Conservation (phyloP, 2,797 vertebrate genomes). For the Gymnothorax reevesii region DNA sequence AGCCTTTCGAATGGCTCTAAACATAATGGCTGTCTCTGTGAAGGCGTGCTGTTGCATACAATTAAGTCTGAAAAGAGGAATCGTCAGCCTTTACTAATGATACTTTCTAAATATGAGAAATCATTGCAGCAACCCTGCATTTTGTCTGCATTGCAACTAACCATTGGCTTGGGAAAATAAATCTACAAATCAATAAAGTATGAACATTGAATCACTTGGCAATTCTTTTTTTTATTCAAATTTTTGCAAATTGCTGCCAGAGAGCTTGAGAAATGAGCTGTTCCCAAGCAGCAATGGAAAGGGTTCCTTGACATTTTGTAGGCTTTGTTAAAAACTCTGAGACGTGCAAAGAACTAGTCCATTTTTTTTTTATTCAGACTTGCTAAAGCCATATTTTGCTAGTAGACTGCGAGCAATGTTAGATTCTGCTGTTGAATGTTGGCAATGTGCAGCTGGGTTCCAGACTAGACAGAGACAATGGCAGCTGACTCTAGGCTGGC, state of each 20-base stretch:
- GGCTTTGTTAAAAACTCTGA: background rate
- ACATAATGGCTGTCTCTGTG: background rate
- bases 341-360: background rate
- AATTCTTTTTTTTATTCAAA: background rate
- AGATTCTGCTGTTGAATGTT: conserved; percentile 32
- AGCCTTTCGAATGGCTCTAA: background rate
- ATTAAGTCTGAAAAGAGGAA: background rate
- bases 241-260: background rate
- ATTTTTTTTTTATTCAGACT: background rate
- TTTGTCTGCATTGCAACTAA: background rate
- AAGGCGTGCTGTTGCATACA: background rate
- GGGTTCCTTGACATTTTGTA: background rate
- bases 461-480: background rate
- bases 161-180: background rate
- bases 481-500: conserved; percentile 16
- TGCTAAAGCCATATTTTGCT: conserved; percentile 31
- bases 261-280: background rate
- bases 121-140: background rate
- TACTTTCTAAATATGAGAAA: background rate
- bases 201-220: background rate
- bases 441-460: conserved; percentile 7
- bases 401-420: conserved; percentile 25
- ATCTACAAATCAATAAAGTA: background rate
- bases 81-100: background rate
- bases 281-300: background rate